Evolutionary conservation across 2,797 vertebrate species (phyloP).

Genomic region (Pempheris klunzingeri): DNA sequence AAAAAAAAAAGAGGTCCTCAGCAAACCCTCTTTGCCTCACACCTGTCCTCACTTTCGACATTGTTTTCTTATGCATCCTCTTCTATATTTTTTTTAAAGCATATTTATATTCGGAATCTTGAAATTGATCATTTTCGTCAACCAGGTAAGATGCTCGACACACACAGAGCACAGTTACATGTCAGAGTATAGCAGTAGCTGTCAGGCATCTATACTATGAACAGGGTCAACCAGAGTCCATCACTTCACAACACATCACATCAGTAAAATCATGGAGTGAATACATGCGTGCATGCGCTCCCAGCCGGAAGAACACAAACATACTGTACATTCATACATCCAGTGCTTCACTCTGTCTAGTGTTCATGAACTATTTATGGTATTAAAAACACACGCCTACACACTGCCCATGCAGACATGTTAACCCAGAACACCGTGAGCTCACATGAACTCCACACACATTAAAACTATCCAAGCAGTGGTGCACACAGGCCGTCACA

Average conservation of each 20-base stretch:
- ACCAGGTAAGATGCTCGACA: background rate
- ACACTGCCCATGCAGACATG: slow-evolving; percentile 44
- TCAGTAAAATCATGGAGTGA: slow-evolving; percentile 40
- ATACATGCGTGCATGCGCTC: slow-evolving; percentile 16
- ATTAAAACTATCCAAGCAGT: slow-evolving; percentile 17
- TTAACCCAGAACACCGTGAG: slow-evolving; percentile 49
- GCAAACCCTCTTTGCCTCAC: background rate
- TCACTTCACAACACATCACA: slow-evolving; percentile 55
- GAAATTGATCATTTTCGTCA: background rate
- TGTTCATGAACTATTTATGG: slow-evolving; percentile 68
- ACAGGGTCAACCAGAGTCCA: slow-evolving; percentile 61
- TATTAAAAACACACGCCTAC: slow-evolving; percentile 36
- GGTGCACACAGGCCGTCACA: slow-evolving; percentile 16
- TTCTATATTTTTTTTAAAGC: background rate
- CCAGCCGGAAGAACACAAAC: background rate
- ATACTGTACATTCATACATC: slow-evolving; percentile 9
- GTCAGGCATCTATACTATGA: slow-evolving; percentile 13
- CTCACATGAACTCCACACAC: slow-evolving; percentile 11
- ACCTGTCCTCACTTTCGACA: background rate
- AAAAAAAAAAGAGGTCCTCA: too few relatives aligned
- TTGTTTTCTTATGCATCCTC: background rate
- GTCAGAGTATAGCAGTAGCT: background rate
- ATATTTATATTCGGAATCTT: background rate
- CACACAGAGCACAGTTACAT: background rate
- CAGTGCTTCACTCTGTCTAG: slow-evolving; percentile 9